Conservation (phyloP, 2,888 invertebrate genomes). For the Caenorhabditis sp. region DNA sequence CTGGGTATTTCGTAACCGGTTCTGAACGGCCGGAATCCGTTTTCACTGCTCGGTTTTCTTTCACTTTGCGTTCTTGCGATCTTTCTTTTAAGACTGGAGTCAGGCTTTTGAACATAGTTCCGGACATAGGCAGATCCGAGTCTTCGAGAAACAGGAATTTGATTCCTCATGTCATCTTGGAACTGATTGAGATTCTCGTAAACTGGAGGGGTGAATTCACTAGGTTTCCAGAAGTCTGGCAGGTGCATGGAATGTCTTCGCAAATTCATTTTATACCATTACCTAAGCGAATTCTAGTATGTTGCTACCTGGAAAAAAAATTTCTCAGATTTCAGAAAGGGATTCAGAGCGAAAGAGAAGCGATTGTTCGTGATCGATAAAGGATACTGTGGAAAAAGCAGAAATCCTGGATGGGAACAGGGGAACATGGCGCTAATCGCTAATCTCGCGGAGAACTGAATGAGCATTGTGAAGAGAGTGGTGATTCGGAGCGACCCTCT, state of each 20-base stretch:
- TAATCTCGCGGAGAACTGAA: no score
- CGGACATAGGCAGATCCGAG: conserved; percentile 36
- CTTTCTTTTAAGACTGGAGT: conserved; percentile 62
- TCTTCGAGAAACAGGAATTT: conserved; percentile 29
- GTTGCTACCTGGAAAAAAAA: not conserved
- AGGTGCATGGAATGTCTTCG: conserved; percentile 44
- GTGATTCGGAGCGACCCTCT: conserved; percentile 26
- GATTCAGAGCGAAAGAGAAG: not conserved
- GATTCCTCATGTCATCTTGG: conserved; percentile 15
- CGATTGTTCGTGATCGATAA: not conserved
- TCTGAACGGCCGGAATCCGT: conserved; percentile 11
- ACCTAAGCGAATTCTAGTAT: not conserved
- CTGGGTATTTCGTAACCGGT: conserved; percentile 25
- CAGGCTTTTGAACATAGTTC: conserved; percentile 37
- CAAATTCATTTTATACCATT: conserved; percentile 42
- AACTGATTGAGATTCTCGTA: conserved; percentile 41
- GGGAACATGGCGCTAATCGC: conserved; percentile 25
- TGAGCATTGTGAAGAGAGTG: conserved; percentile 40
- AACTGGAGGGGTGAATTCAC: conserved; percentile 26
- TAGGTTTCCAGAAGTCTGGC: conserved; percentile 53
- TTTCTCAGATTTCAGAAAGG: not conserved
- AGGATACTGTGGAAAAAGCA: not conserved
- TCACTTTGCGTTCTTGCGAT: conserved; percentile 64
- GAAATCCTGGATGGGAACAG: not conserved
- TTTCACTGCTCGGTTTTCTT: conserved; percentile 32